Conservation (phyloP, 2,888 invertebrate species). For the Pollenia amentaria region DNA sequence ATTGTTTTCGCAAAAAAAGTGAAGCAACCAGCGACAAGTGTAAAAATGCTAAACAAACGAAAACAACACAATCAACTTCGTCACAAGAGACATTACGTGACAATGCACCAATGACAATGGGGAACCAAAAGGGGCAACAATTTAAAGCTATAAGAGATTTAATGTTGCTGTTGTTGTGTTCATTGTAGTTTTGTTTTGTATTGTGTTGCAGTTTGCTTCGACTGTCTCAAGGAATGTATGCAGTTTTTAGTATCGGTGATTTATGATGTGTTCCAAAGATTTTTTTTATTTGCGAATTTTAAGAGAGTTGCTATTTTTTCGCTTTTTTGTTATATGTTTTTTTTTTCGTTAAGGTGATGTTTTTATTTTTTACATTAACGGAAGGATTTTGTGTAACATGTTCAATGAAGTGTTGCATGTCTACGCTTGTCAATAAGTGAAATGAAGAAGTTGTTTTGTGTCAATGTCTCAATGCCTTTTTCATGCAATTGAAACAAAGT, state of each 20-base stretch:
- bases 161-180: constrained; percentile 6
- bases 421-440: constrained; percentile 72
- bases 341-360: constrained; percentile 42
- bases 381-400: constrained; percentile 49
- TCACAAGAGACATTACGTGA: constrained; percentile 67
- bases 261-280: constrained; percentile 70
- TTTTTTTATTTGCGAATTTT: constrained; percentile 37
- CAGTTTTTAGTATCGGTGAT: constrained; percentile 56
- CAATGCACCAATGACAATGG: constrained; percentile 67
- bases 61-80: constrained; percentile 28
- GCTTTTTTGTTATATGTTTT: background rate
- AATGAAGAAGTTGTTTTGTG: constrained; percentile 76
- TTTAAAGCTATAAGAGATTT: constrained; percentile 42
- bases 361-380: constrained; percentile 61
- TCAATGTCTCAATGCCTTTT: constrained; percentile 65
- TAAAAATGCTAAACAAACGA: constrained; percentile 65
- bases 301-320: constrained; percentile 35
- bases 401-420: constrained; percentile 72
- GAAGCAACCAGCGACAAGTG: constrained; percentile 61
- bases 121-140: constrained; percentile 46
- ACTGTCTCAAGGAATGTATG: constrained; percentile 29
- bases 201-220: constrained; percentile 22
- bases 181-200: constrained; percentile 11
- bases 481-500: constrained; percentile 53
- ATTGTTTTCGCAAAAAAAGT: constrained; percentile 4